Base-by-base conservation (phyloP, 1,140 invertebrate species). In the Hermetia illucens region DNA sequence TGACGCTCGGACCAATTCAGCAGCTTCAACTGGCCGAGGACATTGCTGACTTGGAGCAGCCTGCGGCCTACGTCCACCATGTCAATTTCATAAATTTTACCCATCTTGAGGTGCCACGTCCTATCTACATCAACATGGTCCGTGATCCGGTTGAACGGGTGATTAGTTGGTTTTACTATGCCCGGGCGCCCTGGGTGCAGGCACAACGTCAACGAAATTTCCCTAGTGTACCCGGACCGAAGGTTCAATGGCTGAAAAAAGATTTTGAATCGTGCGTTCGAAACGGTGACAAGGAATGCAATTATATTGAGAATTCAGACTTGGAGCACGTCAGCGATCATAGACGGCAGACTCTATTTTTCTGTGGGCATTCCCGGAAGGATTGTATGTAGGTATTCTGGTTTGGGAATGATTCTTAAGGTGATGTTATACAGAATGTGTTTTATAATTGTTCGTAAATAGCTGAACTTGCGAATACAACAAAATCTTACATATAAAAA, bases 41-140 rank as follows among this genome's bases (percentile, higher is more conserved):
- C 12, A 21, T 44, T 16, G 25, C 17, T 29, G 29, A 46, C 4
- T 55, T 13, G 44, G 46, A 4, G 48, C 48, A 4, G 51, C 47
- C 3, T 46, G n/a, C 48, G 10, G 31, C 50, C n/a, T 59, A 54
- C 34, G 52, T 59, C 29, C 36, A 53, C 27, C 56, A 59, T 41
- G 44, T 55, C 4, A 49, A 51, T 51, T 62, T 38, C 63, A 82
- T 85, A 10, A 45, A 59, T 45, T 60, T 50, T 46, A 52, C 35
- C 53, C 86, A 84, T 44, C 88, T 75, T 52, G 75, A 79, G 37
- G 62, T 79, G 36, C 77, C 79, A 0, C 74, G 79, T 46, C 87
- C 87, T 0, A 86, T 90, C 47, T 90, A 89, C 61, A 77, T 90
- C 35, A 90, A 90, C 55, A 62, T 90, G 49, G 85, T 90, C 1